Conservation (phyloP, 2,888 invertebrate species). For the Melipona bicolor region DNA sequence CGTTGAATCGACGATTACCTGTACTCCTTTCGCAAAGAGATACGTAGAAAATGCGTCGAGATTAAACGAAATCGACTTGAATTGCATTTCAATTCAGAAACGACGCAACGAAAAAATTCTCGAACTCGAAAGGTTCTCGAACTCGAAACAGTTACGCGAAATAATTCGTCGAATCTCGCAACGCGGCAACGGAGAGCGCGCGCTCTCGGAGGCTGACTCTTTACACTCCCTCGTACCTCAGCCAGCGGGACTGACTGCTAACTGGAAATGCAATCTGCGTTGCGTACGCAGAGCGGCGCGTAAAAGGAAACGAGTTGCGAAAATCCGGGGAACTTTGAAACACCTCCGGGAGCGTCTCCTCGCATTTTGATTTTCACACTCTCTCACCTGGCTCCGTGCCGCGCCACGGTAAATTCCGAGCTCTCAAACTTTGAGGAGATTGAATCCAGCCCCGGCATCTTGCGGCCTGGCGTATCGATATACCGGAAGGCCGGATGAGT, state of each 20-base stretch:
- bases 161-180: background rate
- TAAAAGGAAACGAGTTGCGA: slow-evolving; percentile 26
- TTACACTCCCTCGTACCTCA: background rate
- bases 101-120: background rate
- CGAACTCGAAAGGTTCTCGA: background rate
- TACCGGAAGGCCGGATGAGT: slow-evolving; percentile 9
- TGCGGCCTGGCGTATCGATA: slow-evolving; percentile 3
- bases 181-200: background rate
- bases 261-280: background rate
- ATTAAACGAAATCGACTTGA: too few relatives aligned
- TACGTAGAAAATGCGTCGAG: too few relatives aligned
- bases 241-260: background rate
- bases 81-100: too few relatives aligned
- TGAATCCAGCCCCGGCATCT: slow-evolving; percentile 20
- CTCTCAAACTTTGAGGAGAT: slow-evolving; percentile 41
- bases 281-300: background rate
- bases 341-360: background rate
- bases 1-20: too few relatives aligned
- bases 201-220: background rate
- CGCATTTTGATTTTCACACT: slow-evolving; percentile 34
- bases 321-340: slow-evolving; percentile 22
- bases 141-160: background rate
- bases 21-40: too few relatives aligned
- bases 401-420: slow-evolving; percentile 16
- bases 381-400: background rate